A percentile compares a stretch with the other conserved stretches of the same genome.
phyloP scores from a whole-genome alignment of 1,140 invertebrate genomes.

The Achatina immaculata region DNA sequence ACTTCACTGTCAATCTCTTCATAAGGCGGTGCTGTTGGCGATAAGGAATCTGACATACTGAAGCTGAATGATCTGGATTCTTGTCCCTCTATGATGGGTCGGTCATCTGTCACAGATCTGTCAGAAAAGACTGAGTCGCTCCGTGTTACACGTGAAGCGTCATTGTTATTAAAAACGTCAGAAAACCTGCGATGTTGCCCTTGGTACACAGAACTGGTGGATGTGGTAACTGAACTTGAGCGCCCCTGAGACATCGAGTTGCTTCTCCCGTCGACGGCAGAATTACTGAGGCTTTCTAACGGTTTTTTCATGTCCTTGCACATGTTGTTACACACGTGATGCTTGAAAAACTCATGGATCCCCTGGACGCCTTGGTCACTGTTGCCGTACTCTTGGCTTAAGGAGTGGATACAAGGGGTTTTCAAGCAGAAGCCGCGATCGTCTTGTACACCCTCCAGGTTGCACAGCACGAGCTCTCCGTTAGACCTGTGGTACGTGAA shows the following conservation, averaged over 20 bases:
- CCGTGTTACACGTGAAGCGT: no score
- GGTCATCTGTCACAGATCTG: no score
- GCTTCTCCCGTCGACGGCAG: neutral
- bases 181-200: neutral
- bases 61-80: neutral
- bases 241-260: no score
- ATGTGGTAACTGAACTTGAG: neutral
- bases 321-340: constrained; percentile 39
- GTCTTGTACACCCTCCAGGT: constrained; percentile 39
- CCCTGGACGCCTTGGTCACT: constrained; percentile 31
- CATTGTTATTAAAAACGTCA: neutral
- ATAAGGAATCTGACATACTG: constrained; percentile 4
- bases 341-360: constrained; percentile 36
- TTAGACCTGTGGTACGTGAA: constrained; percentile 38
- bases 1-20: neutral
- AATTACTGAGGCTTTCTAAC: neutral
- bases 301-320: constrained; percentile 28
- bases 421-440: constrained; percentile 27
- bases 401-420: constrained; percentile 43
- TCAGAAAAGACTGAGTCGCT: no score
- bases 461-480: constrained; percentile 43
- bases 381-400: constrained; percentile 27
- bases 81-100: no score
- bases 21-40: neutral
- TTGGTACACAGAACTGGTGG: neutral